These are phyloP conservation scores for Graptemys geographica DNA, from an alignment of 2,797 vertebrate genomes.

Conservation along the genomic window DNA sequence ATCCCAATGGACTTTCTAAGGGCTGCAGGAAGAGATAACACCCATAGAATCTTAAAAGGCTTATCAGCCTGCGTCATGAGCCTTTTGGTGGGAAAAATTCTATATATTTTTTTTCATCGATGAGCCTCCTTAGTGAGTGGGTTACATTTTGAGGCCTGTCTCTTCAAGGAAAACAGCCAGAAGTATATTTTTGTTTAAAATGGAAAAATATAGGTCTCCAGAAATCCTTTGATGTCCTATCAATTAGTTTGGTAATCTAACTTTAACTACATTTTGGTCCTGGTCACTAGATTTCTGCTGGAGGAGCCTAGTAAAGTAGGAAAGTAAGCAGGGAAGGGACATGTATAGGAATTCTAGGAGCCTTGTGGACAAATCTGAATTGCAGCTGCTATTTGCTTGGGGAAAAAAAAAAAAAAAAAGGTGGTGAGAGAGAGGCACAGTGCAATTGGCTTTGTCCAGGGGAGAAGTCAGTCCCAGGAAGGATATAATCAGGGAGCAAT, in stretches of 20 bases:
- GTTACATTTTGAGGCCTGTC: neutral
- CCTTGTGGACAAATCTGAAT: neutral
- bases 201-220: too few relatives aligned
- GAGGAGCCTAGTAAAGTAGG: neutral
- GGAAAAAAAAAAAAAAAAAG: neutral
- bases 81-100: neutral
- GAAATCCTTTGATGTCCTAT: neutral
- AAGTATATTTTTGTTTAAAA: too few relatives aligned
- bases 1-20: neutral
- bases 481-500: neutral
- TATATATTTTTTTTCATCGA: neutral
- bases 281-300: neutral
- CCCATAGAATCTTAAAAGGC: neutral
- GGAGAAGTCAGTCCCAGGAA: neutral
- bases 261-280: neutral
- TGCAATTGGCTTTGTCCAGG: neutral
- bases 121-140: neutral
- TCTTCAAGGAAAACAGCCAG: too few relatives aligned
- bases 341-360: too few relatives aligned
- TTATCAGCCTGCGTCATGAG: neutral
- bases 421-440: neutral
- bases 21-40: neutral
- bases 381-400: neutral
- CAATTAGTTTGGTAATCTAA: neutral
- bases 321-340: too few relatives aligned